Evolutionary conservation across 2,797 vertebrate species (phyloP).

Genomic region (Psittacula derbiana): DNA sequence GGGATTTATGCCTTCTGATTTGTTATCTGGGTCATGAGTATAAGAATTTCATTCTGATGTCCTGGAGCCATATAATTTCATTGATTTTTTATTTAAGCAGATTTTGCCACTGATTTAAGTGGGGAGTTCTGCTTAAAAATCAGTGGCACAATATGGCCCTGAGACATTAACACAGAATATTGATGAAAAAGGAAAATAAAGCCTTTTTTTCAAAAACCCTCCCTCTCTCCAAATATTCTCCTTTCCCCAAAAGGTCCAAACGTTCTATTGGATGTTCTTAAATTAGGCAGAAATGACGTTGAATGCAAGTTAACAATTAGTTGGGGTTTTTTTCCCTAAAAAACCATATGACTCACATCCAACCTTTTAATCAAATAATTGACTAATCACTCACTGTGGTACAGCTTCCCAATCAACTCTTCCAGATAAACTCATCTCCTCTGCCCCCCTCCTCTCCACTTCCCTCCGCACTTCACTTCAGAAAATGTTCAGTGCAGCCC

Average conservation of each 20-base stretch:
- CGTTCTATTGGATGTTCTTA: conserved; percentile 27
- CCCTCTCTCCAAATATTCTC: conserved; percentile 46
- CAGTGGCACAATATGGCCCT: conserved; percentile 55
- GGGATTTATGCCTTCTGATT: conserved; percentile 30
- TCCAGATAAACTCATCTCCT: conserved; percentile 71
- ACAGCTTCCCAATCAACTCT: conserved; percentile 77
- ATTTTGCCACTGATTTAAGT: conserved; percentile 67
- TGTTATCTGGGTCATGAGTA: conserved; percentile 68
- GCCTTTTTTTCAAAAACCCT: conserved; percentile 25
- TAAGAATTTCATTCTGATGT: conserved; percentile 63
- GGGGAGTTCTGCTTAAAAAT: conserved; percentile 62
- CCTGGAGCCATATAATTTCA: conserved; percentile 52
- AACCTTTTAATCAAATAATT: conserved; percentile 90
- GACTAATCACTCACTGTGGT: conserved; percentile 82
- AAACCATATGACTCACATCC: conserved; percentile 58
- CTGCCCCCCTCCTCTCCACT: neutral
- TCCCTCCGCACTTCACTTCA: conserved; percentile 49
- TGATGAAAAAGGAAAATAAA: conserved; percentile 52
- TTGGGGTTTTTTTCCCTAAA: neutral
- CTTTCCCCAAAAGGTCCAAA: conserved; percentile 40
- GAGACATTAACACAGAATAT: conserved; percentile 63
- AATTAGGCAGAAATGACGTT: conserved; percentile 53
- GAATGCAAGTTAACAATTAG: conserved; percentile 53
- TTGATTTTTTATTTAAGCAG: conserved; percentile 65
- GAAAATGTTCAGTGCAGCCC: conserved; percentile 63